Evolutionary conservation across 1,140 invertebrate genomes (phyloP), one percentile per base, ranked within the genome.

Genomic region (Watersipora subatra): DNA sequence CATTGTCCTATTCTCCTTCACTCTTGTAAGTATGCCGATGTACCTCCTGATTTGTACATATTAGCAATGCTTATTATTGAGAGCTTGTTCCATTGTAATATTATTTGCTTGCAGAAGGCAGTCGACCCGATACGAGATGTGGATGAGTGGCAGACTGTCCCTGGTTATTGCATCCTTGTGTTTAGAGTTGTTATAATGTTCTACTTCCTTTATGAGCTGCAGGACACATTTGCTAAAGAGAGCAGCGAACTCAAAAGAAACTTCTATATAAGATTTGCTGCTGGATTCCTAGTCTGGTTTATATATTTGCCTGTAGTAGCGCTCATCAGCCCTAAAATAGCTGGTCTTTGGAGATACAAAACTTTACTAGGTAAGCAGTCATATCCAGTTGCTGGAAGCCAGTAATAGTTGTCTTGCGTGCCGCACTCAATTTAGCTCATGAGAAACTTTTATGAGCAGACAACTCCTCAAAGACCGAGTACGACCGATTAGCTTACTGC

Each of bases 201-300:
- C 55, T 97, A 92, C 92, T 97, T 97, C 79, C 82, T 97, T 19
- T 87, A 88, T 69, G 92, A 96, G 78, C 83, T 97, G n/a, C 85
- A 89, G 66, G 64, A 70, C 24, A 78, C 77, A 15, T 76, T 74
- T 65, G 62, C 63, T 62, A 63, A 67, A 66, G 75, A 70, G 57
- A 69, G 68, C 58, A 69, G 68, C 67, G 87, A 86, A 73, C 87
- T 90, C 69, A 93, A 93, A 77, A 81, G 93, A 7, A 88, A 92
- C 75, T 97, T 96, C 80, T 86, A 94, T 57, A 85, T 96, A 58
- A 94, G 97, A 78, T 95, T 97, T 81, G 94, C 93, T 58, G 94
- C 94, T 34, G 95, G 92, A 25, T 93, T 92, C 69, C 83, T 97
- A 34, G 93, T 98, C 20, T 98, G 95, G 95, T 97, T 97, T 74